phyloP scores from a whole-genome alignment of 2,888 invertebrate genomes.

The Brachylomia viminalis region DNA sequence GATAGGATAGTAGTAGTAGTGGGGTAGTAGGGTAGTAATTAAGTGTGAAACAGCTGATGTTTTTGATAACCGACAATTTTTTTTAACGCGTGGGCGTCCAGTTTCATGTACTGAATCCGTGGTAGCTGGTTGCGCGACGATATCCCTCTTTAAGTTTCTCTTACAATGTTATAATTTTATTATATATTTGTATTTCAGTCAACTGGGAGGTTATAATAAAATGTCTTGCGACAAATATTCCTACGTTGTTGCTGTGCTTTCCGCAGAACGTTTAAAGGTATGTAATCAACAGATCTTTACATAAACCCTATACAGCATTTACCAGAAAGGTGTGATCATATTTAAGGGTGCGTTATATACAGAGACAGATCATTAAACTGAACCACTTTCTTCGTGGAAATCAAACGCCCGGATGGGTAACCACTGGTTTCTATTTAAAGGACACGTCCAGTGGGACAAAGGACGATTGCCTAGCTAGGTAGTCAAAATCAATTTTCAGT shows the following conservation, averaged over 20 bases:
- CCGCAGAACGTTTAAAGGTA: background rate
- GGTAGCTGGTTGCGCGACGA: too few species aligned
- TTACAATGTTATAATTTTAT: background rate
- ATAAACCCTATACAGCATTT: background rate
- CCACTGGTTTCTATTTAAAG: background rate
- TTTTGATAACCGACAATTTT: too few species aligned
- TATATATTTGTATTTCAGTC: conserved; percentile 18
- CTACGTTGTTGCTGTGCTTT: background rate
- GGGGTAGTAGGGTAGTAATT: too few species aligned
- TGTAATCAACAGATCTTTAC: background rate
- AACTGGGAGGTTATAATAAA: background rate
- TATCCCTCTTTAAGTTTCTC: background rate
- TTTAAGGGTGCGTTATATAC: conserved; percentile 1
- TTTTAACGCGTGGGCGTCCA: too few species aligned
- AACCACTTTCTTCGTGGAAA: background rate
- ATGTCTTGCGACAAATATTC: background rate
- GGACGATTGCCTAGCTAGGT: too few species aligned
- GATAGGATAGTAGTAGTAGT: too few species aligned
- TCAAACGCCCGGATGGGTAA: background rate
- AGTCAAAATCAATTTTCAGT: too few species aligned
- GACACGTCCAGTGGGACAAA: too few species aligned
- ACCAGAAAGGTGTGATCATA: background rate
- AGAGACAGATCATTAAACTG: background rate
- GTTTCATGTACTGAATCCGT: too few species aligned
- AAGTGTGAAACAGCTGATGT: too few species aligned